Conservation (phyloP, 2,797 vertebrate genomes). For the Aldrovandia affinis region DNA sequence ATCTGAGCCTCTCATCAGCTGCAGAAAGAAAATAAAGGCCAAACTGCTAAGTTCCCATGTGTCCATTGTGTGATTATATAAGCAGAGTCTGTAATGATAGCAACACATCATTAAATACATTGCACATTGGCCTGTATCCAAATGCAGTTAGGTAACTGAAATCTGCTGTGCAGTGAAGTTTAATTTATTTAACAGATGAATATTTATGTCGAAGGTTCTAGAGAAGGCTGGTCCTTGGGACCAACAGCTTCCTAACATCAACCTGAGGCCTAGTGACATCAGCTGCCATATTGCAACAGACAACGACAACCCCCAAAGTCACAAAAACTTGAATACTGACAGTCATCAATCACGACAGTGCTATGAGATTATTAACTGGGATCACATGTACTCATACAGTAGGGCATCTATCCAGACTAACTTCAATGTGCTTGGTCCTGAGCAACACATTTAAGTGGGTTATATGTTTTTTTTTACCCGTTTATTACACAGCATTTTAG, state of each 20-base stretch:
- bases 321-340: neutral
- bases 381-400: neutral
- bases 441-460: neutral
- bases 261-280: neutral
- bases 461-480: neutral
- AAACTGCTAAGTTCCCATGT: neutral
- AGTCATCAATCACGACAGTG: too few relatives aligned
- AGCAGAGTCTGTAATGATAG: neutral
- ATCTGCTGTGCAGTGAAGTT: neutral
- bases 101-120: neutral
- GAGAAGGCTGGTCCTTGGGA: neutral
- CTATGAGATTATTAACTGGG: neutral
- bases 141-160: neutral
- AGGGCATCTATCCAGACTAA: neutral
- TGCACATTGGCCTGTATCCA: neutral
- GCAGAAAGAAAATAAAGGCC: neutral
- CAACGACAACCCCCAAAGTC: neutral
- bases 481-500: neutral
- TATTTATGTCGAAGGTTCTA: neutral
- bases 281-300: neutral
- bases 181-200: slow-evolving; percentile 13
- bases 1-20: too few relatives aligned
- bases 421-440: neutral
- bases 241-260: neutral
- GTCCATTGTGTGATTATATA: neutral